Evolutionary conservation across 2,797 vertebrate genomes (phyloP), one percentile per base, ranked within the genome.

Genomic region (Podargus strigoides): DNA sequence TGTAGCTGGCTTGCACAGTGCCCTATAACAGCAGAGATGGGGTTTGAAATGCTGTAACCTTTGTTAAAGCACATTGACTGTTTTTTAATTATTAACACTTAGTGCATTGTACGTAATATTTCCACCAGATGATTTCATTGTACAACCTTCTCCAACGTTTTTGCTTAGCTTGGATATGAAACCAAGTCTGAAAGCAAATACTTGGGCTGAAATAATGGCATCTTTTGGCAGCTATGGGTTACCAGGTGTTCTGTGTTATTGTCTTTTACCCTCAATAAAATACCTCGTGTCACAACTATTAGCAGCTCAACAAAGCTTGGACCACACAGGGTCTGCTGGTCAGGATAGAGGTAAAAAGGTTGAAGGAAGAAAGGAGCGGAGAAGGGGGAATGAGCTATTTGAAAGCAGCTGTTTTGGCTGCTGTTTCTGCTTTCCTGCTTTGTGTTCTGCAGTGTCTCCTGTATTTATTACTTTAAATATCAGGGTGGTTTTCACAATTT

Each of bases 221-320:
- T 95, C 63, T 96, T 93, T 90, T 97, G 93, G 96, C 95, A 93
- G 76, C 63, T 79, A 18, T 56, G 84, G 62, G 87, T 95, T 95
- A 84, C 86, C 86, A 93, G 87, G 91, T 95, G 95, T 86, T 97
- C 93, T 90, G 60, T 67, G 21, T 97, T 97, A 90, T 74, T 94
- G 86, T 93, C 85, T 96, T 77, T 76, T 94, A 77, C 60, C 77
- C 92, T 92, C 83, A 76, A 82, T 86, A 89, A 96, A 89, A 67
- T 72, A 81, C 26, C 78, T 56, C 14, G 59, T 93, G 92, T 80
- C 80, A 21, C 67, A 87, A 30, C 72, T 76, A 34, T 88, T 83
- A 49, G 46, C 34, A 74, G 63, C 84, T 90, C 34, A 93, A 20
- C 36, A 68, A 59, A 87, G 80, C 44, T 42, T 91, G 79, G 91